phyloP scores from a whole-genome alignment of 2,888 invertebrate species.

The Patella caerulea region DNA sequence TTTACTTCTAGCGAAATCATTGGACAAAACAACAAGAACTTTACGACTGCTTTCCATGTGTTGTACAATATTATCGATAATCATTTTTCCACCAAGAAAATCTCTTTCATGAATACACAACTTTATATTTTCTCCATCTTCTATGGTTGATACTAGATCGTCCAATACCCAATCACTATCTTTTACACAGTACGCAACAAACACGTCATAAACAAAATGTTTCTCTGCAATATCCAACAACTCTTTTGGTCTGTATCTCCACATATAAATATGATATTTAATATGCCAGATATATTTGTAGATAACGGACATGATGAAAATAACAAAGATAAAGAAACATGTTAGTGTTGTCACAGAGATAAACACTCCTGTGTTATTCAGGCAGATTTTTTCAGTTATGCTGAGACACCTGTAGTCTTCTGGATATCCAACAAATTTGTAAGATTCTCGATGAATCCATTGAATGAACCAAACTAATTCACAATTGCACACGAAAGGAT shows the following conservation, averaged over 20 bases:
- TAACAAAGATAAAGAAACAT: neutral
- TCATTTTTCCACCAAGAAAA: constrained; percentile 80
- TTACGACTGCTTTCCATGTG: constrained; percentile 80
- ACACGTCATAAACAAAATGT: constrained; percentile 76
- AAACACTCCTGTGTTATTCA: neutral
- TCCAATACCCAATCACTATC: constrained; percentile 79
- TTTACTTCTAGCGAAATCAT: constrained; percentile 78
- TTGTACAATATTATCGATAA: constrained; percentile 80
- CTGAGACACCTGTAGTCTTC: neutral
- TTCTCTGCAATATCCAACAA: constrained; percentile 54
- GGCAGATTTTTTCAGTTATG: neutral
- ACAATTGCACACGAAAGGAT: constrained; percentile 78
- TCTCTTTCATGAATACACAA: constrained; percentile 81
- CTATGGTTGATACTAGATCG: constrained; percentile 78
- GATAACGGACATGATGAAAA: neutral
- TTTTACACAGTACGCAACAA: constrained; percentile 80
- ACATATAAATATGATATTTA: constrained; percentile 5
- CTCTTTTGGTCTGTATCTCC: constrained; percentile 69
- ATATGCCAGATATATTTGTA: neutral
- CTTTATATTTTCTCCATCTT: constrained; percentile 71
- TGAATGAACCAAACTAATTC: constrained; percentile 59
- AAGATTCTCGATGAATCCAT: constrained; percentile 24
- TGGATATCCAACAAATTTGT: constrained; percentile 1
- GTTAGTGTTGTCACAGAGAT: neutral
- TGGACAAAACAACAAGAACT: constrained; percentile 78